A percentile compares a stretch with the other conserved stretches of the same genome.
Evolutionary conservation across 2,113 vertebrate species (phyloP).

Genomic region (Noturus placidus): DNA sequence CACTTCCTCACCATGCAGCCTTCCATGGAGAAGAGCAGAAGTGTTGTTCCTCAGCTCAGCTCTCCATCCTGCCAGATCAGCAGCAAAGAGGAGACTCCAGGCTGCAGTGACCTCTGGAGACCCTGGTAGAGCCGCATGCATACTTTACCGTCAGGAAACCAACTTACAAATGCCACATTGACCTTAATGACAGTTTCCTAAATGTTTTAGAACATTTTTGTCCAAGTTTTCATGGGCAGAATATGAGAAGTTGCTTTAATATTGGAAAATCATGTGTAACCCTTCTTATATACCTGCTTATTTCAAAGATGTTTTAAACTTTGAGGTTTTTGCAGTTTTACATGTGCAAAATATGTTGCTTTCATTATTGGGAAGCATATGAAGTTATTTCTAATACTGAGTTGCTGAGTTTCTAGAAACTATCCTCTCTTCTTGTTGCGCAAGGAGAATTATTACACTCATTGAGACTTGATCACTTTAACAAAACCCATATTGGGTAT

Average conservation of each 20-base stretch:
- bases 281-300: background rate
- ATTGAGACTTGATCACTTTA: background rate
- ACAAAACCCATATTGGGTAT: background rate
- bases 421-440: background rate
- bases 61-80: constrained; percentile 46
- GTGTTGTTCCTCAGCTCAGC: constrained; percentile 9
- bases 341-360: constrained; percentile 33
- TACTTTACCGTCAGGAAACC: constrained; percentile 31
- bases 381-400: background rate
- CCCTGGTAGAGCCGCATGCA: constrained; percentile 34
- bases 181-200: constrained; percentile 58
- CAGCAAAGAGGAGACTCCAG: constrained; percentile 53
- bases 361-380: constrained; percentile 36
- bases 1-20: constrained; percentile 30
- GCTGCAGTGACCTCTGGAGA: constrained; percentile 22
- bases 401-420: background rate
- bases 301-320: background rate
- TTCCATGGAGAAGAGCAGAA: constrained; percentile 23
- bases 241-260: constrained; percentile 36
- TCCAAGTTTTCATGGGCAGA: constrained; percentile 11
- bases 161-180: constrained; percentile 48
- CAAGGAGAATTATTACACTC: background rate
- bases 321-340: constrained; percentile 51
- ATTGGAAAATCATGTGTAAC: background rate
- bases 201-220: constrained; percentile 30